phyloP scores from a whole-genome alignment of 92 coral and sea anemone genomes.

The Siderastrea radians region DNA sequence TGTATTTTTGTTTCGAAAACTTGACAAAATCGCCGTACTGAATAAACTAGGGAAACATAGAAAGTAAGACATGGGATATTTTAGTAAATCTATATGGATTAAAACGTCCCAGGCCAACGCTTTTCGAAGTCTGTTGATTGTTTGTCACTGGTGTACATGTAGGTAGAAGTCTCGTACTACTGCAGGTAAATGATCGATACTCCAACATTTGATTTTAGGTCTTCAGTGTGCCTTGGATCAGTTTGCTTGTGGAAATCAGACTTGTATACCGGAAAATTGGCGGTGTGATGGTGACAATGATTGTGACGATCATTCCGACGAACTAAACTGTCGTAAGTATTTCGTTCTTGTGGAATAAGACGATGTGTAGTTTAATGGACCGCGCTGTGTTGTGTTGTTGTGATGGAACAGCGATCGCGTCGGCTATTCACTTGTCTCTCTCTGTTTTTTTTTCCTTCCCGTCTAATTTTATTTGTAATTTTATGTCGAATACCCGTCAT shows the following conservation, averaged over 20 bases:
- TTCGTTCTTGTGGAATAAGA: not conserved
- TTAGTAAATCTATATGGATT: not conserved
- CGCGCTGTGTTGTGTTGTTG: slow-evolving; percentile 3
- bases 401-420: slow-evolving; percentile 8
- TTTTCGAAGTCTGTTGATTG: not conserved
- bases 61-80: not conserved
- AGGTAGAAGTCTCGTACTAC: not conserved
- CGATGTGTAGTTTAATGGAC: slow-evolving; percentile 13
- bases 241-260: slow-evolving; percentile 67
- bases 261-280: slow-evolving; percentile 81
- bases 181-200: not conserved
- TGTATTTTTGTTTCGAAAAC: not conserved
- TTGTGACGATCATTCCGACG: slow-evolving; percentile 91
- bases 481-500: not conserved
- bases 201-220: slow-evolving; percentile 41
- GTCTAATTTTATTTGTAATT: not conserved
- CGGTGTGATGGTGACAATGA: slow-evolving; percentile 87
- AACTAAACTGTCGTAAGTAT: slow-evolving; percentile 85
- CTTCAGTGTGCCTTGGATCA: slow-evolving; percentile 64
- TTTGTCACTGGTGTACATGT: not conserved
- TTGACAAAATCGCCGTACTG: not conserved
- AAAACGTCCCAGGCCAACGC: not conserved
- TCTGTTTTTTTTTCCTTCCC: not conserved
- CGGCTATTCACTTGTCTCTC: not conserved
- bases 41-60: not conserved